Conservation (phyloP, 2,113 vertebrate genomes). For the Carlito syrichta region DNA sequence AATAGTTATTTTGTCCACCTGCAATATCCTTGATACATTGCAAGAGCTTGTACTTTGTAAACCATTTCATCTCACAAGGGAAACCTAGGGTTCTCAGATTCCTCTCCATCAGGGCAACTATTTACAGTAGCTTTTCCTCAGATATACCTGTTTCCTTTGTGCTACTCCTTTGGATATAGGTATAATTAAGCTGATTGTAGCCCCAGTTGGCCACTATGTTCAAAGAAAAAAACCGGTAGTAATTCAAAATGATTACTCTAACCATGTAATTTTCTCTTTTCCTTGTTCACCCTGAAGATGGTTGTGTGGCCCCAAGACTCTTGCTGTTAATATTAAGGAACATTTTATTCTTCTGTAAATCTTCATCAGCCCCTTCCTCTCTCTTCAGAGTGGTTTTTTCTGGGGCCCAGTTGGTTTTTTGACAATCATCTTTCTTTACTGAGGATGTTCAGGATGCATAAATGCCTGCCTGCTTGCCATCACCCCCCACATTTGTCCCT, state of each 20-base stretch:
- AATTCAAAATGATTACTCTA: slow-evolving; percentile 50
- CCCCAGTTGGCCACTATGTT: not conserved
- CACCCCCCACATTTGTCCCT: not conserved
- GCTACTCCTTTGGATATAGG: slow-evolving; percentile 8
- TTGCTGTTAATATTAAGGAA: not conserved
- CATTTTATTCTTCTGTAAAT: slow-evolving; percentile 24
- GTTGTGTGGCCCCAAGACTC: not conserved
- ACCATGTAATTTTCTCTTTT: not conserved
- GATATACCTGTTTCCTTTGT: not conserved
- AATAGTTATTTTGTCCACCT: not conserved
- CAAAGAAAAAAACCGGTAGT: not conserved
- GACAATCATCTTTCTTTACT: not conserved
- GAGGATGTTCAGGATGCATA: not conserved
- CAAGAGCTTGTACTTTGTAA: slow-evolving; percentile 19
- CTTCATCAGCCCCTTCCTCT: not conserved
- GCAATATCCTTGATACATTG: slow-evolving; percentile 3
- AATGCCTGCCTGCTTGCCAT: not conserved
- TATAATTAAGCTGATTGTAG: slow-evolving; percentile 44
- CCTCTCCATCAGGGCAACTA: slow-evolving; percentile 27
- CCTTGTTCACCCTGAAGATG: not conserved
- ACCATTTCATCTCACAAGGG: slow-evolving; percentile 24
- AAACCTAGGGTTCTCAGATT: slow-evolving; percentile 7
- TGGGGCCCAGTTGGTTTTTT: not conserved
- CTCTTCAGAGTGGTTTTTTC: not conserved
- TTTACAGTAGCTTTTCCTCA: slow-evolving; percentile 29